Evolutionary conservation across 2,888 invertebrate species (phyloP), one percentile per base, ranked within the genome.

Genomic region (Dilophus febrilis): DNA sequence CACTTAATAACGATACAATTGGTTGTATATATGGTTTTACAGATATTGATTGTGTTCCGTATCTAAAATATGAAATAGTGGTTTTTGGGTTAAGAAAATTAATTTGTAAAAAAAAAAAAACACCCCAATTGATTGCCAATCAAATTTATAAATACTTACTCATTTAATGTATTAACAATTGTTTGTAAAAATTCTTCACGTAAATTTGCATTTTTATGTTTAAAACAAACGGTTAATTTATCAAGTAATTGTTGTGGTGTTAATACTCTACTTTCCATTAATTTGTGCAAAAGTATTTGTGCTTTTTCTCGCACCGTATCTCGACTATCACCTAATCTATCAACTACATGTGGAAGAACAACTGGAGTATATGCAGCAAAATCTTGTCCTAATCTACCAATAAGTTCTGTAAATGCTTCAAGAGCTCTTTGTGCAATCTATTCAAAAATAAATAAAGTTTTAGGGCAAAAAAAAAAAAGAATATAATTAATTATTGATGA

Each of bases 401-500:
- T 80, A 43, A 94, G 68, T 56, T 81, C 79, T 38, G 85, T 77
- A 54, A 92, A 70, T 49, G 86, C 78, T 56, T 92, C 92, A 51
- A 94, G 65, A 1, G 86, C 92, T 67, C 86, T 86, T 59, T 90
- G 82, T 37, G 90, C 87, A 42, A 92, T 86, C 86, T 88, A 69
- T 22, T n/a, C n/a, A n/a, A 13, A 68, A 68, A 42, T 47, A 42
- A 47, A 43, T 43, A 44, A 43, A 41, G 39, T 35, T 35, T 4
- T n/a, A n/a, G n/a, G n/a, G n/a, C n/a, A n/a, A n/a, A n/a, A n/a
- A n/a, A n/a, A n/a, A n/a, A n/a, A n/a, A n/a, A n/a, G n/a, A n/a
- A n/a, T n/a, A 22, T 22, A 44, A 31, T 41, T 14, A 40, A 37
- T 27, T 38, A 17, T 18, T 17, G 31, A 22, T 17, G 17, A 12